phyloP scores from a whole-genome alignment of 2,797 vertebrate genomes.

The Neolamprologus multifasciatus region DNA sequence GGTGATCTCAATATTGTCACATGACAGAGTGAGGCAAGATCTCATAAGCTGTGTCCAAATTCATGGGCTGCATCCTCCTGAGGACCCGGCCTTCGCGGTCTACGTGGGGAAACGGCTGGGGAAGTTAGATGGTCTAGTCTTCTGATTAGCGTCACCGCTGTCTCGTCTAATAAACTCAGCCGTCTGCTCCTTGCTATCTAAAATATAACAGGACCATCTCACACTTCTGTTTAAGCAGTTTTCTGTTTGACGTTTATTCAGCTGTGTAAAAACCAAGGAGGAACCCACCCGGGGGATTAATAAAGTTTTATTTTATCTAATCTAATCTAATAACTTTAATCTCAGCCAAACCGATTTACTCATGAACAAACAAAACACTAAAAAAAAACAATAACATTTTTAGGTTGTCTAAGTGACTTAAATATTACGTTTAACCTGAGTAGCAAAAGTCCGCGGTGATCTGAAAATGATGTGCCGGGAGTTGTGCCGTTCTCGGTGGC shows the following conservation, averaged over 20 bases:
- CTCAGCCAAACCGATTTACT: not conserved
- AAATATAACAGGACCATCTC: not conserved
- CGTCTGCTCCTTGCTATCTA: not conserved
- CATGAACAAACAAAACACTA: accelerated
- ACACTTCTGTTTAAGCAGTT: not conserved
- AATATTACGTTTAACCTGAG: no score
- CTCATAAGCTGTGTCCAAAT: not conserved
- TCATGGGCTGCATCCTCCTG: not conserved
- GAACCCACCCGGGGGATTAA: not conserved
- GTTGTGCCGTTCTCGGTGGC: no score
- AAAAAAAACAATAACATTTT: accelerated
- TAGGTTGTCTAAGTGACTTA: no score
- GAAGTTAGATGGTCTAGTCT: not conserved
- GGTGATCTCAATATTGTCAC: not conserved
- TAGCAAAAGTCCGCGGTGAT: no score
- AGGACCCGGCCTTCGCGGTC: not conserved
- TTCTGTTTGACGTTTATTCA: not conserved
- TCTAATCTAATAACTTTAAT: not conserved
- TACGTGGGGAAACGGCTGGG: not conserved
- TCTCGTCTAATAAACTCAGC: not conserved
- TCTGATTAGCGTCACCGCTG: not conserved
- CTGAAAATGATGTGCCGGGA: no score
- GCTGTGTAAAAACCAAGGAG: not conserved
- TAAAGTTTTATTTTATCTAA: not conserved
- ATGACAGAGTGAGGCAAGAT: not conserved